Percentiles rank a stretch among this genome's conserved stretches.
Conservation (phyloP, 1,140 invertebrate genomes). For the Drosophila sp. region DNA sequence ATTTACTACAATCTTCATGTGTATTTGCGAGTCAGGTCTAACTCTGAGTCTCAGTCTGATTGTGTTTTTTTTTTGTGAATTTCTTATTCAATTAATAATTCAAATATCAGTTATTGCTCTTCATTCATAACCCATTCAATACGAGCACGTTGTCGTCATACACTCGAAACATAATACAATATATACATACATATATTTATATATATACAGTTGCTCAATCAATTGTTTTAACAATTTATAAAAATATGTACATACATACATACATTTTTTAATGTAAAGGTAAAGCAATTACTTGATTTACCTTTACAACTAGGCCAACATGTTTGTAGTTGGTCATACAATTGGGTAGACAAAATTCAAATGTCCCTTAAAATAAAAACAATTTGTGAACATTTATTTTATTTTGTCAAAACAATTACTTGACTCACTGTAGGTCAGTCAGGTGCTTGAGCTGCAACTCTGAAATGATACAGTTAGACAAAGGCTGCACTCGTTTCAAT, state of each 20-base stretch:
- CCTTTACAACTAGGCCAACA: not conserved
- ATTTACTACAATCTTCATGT: slow-evolving; percentile 29
- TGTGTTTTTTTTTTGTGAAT: slow-evolving; percentile 35
- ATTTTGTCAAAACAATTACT: too few species aligned
- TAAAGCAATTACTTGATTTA: too few species aligned
- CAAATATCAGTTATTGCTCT: slow-evolving; percentile 28
- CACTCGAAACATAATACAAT: slow-evolving; percentile 13
- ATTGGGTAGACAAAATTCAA: too few species aligned
- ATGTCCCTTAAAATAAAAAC: too few species aligned
- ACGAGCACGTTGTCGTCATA: slow-evolving; percentile 47
- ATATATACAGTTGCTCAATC: not conserved
- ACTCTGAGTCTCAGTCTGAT: slow-evolving; percentile 1
- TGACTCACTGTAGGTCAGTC: not conserved
- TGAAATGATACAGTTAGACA: slow-evolving; percentile 23
- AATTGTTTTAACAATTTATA: not conserved
- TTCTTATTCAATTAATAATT: slow-evolving; percentile 1
- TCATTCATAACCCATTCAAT: slow-evolving; percentile 24
- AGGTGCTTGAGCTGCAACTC: slow-evolving; percentile 45
- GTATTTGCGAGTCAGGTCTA: not conserved
- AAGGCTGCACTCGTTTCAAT: slow-evolving; percentile 38
- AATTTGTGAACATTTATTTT: too few species aligned
- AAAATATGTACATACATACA: too few species aligned
- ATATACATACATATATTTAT: not conserved
- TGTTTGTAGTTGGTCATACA: too few species aligned
- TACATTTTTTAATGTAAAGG: too few species aligned